phyloP scores from a whole-genome alignment of 2,888 invertebrate species.

The Eurytoma californica region DNA sequence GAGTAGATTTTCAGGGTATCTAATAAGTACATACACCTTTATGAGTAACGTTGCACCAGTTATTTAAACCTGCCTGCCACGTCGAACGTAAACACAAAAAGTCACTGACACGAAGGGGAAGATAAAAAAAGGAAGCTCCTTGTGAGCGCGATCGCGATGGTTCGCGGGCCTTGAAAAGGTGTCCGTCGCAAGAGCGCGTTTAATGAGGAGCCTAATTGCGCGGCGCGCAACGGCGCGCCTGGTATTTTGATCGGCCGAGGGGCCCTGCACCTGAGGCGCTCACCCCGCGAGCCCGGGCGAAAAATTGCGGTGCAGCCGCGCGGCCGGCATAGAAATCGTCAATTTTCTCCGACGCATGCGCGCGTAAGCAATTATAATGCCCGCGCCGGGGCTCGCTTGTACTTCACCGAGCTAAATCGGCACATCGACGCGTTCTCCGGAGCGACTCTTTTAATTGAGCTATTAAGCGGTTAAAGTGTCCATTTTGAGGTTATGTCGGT shows the following conservation, averaged over 20 bases:
- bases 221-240: not conserved
- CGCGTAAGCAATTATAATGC: not conserved
- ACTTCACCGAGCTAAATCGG: slow-evolving; percentile 4
- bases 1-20: no score
- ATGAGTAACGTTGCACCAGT: no score
- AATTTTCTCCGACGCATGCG: slow-evolving; percentile 10
- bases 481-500: not conserved
- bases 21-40: no score
- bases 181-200: not conserved
- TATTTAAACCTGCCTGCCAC: no score
- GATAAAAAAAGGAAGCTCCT: no score
- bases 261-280: slow-evolving; percentile 11
- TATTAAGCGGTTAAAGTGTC: not conserved
- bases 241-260: slow-evolving; percentile 36
- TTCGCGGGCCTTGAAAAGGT: not conserved
- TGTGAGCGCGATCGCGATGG: not conserved
- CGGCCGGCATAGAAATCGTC: slow-evolving; percentile 20
- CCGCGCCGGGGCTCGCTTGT: not conserved
- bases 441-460: not conserved
- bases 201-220: slow-evolving; percentile 33
- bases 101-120: no score
- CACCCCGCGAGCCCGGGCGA: slow-evolving; percentile 23
- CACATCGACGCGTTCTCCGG: slow-evolving; percentile 3
- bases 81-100: no score
- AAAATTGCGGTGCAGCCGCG: slow-evolving; percentile 29